Evolutionary conservation across 37 sponge, comb jelly and placozoan species (phyloP), one percentile per base, ranked within the genome.

Genomic region (Geodia barretti): DNA sequence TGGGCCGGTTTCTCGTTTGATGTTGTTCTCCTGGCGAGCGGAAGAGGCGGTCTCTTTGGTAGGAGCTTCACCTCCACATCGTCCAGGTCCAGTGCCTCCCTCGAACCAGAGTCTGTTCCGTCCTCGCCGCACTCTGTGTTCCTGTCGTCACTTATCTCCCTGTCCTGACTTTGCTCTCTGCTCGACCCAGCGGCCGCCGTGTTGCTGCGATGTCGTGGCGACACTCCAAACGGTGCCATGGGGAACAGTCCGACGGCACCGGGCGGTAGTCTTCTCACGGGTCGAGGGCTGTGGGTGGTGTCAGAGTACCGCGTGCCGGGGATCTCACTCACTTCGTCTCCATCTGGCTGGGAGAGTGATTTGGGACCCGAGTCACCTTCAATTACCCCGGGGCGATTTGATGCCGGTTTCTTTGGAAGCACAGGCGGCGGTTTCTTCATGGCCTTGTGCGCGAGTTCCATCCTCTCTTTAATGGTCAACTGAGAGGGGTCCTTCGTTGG

Each of bases 381-480:
- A 14, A 17, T 14, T 17, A 14, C 54, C 7, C 14, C 11, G 54
- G 54, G 7, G 14, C 54, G 54, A 47, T 14, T 14, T 47, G 54
- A 47, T 47, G 54, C 11, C 7, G 54, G 54, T 14, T 47, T 47
- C 14, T 47, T 47, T 17, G 54, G 54, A 14, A 47, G 14, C 11
- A 47, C 54, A 47, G 54, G 54, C n/a, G 60, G 58, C 26, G 40
- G 75, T 29, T 41, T 74, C 9, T 32, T 54, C 58, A 74, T 74
- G 21, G 75, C 75, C 43, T 74, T 41, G 26, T 74, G 75, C 9
- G 75, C 75, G 7, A 74, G 59, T 59, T 42, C 43, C 75, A 74
- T 74, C 24, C 43, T 74, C 75, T 74, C 75, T 41, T 74, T 74
- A 4, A 74, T 59, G 28, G 75, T 42, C 4, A 74, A 59, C 26